Conservation (phyloP, 2,797 vertebrate genomes). For the Paedocypris micromegethes region DNA sequence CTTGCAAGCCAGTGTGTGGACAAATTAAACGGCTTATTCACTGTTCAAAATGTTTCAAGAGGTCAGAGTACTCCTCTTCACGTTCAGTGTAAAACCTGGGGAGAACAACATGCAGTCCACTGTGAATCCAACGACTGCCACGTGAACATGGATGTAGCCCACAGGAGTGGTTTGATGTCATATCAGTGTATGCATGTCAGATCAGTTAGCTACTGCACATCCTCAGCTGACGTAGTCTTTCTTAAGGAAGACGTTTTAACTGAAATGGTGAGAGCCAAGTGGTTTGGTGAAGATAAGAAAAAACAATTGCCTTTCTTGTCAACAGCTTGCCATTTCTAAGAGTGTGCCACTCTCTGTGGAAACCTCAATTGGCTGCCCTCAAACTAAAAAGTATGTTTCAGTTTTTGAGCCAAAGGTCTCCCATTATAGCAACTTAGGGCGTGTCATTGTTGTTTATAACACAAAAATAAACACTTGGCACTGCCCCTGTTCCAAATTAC, state of each 20-base stretch:
- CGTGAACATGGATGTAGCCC: conserved; percentile 19
- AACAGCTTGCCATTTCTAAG: conserved; percentile 13
- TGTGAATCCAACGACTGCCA: conserved; percentile 28
- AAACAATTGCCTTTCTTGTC: conserved; percentile 10
- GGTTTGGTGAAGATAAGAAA: conserved; percentile 28
- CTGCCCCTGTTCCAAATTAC: conserved; percentile 26
- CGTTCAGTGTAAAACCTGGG: background rate
- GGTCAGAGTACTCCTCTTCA: conserved; percentile 22
- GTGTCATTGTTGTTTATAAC: conserved; percentile 29
- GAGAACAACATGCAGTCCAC: conserved; percentile 1
- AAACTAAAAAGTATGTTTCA: conserved; percentile 3
- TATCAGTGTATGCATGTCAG: conserved; percentile 30
- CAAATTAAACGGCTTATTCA: conserved; percentile 13
- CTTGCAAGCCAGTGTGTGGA: conserved; percentile 32
- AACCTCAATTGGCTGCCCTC: background rate
- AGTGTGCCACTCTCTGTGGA: conserved; percentile 3
- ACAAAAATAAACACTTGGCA: conserved; percentile 19
- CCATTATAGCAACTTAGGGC: conserved; percentile 15
- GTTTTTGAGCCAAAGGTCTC: conserved; percentile 25
- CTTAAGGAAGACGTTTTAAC: conserved; percentile 5
- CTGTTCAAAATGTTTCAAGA: conserved; percentile 21
- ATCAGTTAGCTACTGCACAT: conserved; percentile 9
- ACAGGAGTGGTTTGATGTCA: conserved; percentile 11
- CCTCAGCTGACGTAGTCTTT: background rate
- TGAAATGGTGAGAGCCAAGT: conserved; percentile 13